A percentile compares a stretch with the other conserved stretches of the same genome.
Evolutionary conservation across 2,797 vertebrate species (phyloP).

Genomic region (Xenopus petersii): DNA sequence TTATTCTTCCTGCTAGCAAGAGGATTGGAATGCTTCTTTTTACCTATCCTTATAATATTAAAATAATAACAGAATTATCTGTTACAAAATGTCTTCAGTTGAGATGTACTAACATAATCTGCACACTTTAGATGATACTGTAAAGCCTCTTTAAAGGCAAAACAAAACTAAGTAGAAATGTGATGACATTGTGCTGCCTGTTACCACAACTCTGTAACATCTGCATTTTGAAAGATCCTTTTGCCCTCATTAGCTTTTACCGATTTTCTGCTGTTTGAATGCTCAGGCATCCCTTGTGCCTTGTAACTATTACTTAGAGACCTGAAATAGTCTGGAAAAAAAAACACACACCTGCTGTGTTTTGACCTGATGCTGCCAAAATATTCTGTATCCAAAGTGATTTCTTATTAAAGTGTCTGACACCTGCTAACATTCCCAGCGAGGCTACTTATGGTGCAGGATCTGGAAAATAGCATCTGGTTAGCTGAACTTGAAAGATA

Average conservation of each 20-base stretch:
- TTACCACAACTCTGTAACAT: slow-evolving; percentile 4
- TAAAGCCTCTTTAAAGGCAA: not conserved
- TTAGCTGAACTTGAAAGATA: not conserved
- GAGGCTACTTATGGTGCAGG: not conserved
- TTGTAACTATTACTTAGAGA: slow-evolving; percentile 17
- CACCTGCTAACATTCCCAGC: slow-evolving; percentile 18
- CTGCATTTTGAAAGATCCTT: not conserved
- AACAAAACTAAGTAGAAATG: not conserved
- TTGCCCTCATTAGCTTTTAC: not conserved
- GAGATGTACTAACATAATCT: too few species aligned
- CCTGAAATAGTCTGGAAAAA: slow-evolving; percentile 8
- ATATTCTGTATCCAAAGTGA: not conserved
- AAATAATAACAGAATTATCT: too few species aligned
- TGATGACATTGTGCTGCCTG: not conserved
- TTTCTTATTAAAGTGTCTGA: slow-evolving; percentile 10
- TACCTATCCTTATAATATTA: too few species aligned
- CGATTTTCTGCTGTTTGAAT: slow-evolving; percentile 14
- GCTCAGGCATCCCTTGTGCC: not conserved
- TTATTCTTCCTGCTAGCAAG: too few species aligned
- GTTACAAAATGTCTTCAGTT: too few species aligned
- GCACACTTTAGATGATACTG: too few species aligned
- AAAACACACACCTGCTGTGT: slow-evolving; percentile 13
- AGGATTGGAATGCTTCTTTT: too few species aligned
- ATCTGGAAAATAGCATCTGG: slow-evolving; percentile 23
- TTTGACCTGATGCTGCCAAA: slow-evolving; percentile 21